Evolutionary conservation across 1,140 invertebrate species (phyloP).

Genomic region (Luehdorfia chinensis): DNA sequence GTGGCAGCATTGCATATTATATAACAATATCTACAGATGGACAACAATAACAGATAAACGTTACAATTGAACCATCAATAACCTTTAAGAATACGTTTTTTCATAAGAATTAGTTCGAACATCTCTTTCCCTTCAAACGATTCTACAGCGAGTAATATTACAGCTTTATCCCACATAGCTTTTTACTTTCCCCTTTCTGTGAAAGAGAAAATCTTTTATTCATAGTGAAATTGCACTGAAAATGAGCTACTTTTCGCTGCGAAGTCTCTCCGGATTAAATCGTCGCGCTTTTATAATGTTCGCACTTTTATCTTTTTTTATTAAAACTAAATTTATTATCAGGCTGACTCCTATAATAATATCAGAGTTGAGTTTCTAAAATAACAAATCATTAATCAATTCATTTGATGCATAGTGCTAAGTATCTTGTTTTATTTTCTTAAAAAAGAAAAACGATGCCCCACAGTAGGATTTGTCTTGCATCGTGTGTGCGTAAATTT

Average conservation of each 20-base stretch:
- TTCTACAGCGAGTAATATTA: constrained; percentile 17
- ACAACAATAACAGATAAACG: too few species aligned
- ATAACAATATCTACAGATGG: too few species aligned
- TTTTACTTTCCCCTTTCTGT: constrained; percentile 19
- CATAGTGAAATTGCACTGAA: constrained; percentile 19
- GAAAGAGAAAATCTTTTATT: constrained; percentile 20
- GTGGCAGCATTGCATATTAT: too few species aligned
- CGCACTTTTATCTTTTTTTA: neutral
- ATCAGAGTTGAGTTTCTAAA: neutral
- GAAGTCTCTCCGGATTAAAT: constrained; percentile 17
- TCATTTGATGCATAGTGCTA: neutral
- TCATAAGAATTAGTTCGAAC: too few species aligned
- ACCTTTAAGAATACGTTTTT: too few species aligned
- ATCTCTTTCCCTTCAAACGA: too few species aligned
- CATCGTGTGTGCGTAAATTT: too few species aligned
- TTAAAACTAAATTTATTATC: neutral
- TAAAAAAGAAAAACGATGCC: too few species aligned
- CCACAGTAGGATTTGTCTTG: too few species aligned
- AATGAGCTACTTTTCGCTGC: constrained; percentile 12
- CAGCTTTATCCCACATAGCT: constrained; percentile 16
- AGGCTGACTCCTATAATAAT: too few species aligned
- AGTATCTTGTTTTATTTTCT: neutral
- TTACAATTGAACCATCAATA: too few species aligned
- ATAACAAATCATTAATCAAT: neutral
- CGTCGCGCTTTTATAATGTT: constrained; percentile 4